Base-by-base conservation (phyloP, 2,113 vertebrate species). In the Aleadryas rufinucha region DNA sequence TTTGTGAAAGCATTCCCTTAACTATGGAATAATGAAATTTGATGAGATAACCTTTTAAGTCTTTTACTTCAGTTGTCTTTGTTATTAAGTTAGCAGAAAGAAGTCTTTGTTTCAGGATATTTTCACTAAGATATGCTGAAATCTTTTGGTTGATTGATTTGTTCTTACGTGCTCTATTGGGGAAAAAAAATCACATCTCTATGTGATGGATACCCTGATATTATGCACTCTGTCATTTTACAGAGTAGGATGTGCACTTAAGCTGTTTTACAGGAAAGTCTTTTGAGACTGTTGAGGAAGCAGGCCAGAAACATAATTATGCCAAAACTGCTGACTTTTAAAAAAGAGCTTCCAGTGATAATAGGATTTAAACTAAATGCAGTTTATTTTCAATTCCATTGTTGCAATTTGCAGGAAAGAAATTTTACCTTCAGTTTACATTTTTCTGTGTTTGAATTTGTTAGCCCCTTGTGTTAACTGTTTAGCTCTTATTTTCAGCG, bases 201-300 rank as follows among this genome's bases (percentile, higher is more conserved):
- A 15, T 44, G 68, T 75, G 90, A 72, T 79, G 90, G 64, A 60
- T 76, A 33, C 37, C 28, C 39, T 80, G 83, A 53, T 95, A 79
- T 72, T 76, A 79, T 39, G 53, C 61, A 60, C 37, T 57, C 60
- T 90, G 52, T 44, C 74, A 45, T 93, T 85, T 80, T 88, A 37
- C 31, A 42, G 42, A 56, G 54, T 61, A 50, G 66, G 94, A 81
- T 93, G 83, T 92, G 79, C 90, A 70, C 28, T 93, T 95, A 54
- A 85, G 42, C 91, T 95, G 57, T 96, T 95, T 96, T 97, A 95
- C 83, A 94, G 95, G 93, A 90, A 96, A 57, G 81, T 60, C 75
- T 97, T 87, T 91, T 75, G 91, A 96, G 96, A 93, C 86, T 88
- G 68, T 82, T 91, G 92, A 98, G 97, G 96, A 98, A 98, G 85